phyloP scores from a whole-genome alignment of 2,113 vertebrate genomes.

The Motacilla alba region DNA sequence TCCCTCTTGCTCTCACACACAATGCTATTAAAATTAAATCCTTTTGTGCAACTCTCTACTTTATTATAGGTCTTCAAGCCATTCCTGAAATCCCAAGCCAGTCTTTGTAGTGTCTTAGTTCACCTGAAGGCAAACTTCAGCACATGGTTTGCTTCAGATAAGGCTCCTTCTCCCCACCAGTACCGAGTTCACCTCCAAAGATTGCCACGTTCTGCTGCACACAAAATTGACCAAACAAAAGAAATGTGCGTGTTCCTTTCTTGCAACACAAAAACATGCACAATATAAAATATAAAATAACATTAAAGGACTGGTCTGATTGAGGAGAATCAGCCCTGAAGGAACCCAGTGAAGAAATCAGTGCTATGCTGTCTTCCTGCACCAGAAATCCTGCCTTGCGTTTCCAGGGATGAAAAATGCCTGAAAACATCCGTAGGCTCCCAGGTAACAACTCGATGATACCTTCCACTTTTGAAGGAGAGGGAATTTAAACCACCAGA shows the following conservation, averaged over 20 bases:
- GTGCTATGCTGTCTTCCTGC: neutral
- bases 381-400: neutral
- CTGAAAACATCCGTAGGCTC: neutral
- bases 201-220: neutral
- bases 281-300: neutral
- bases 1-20: neutral
- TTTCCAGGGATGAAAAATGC: neutral
- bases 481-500: neutral
- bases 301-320: neutral
- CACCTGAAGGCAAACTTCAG: neutral
- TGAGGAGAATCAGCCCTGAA: neutral
- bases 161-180: neutral
- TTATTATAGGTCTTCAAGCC: neutral
- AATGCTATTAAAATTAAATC: constrained; percentile 17
- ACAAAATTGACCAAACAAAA: neutral
- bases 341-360: neutral
- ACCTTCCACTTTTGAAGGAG: neutral
- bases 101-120: neutral
- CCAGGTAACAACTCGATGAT: neutral
- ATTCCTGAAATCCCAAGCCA: neutral
- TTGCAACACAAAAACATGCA: neutral
- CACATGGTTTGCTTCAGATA: neutral
- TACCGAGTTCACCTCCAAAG: neutral
- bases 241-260: fast-evolving
- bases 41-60: neutral